These are phyloP conservation scores for Acrobeloides nanus DNA, from an alignment of 2,888 invertebrate species.

Conservation along the genomic window DNA sequence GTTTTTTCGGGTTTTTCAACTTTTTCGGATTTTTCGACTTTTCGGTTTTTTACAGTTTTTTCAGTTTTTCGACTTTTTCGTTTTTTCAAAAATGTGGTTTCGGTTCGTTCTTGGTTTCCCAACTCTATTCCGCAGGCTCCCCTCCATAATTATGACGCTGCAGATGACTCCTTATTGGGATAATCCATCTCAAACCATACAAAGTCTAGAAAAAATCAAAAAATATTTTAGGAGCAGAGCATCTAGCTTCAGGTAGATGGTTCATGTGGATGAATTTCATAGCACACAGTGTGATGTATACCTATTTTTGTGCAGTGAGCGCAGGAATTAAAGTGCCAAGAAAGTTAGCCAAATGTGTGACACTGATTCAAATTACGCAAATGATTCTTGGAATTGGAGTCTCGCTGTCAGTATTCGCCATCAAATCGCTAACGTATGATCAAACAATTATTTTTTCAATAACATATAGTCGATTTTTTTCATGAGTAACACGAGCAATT, in stretches of 20 bases:
- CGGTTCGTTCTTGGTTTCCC: no score
- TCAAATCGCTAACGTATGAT: slow-evolving; percentile 9
- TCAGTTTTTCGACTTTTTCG: no score
- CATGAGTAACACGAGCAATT: no score
- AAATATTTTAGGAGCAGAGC: slow-evolving; percentile 15
- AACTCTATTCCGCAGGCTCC: no score
- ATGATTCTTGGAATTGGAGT: slow-evolving; percentile 17
- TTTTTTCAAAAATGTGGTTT: no score
- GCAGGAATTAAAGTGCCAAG: slow-evolving; percentile 59
- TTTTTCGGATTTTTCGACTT: no score
- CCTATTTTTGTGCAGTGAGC: slow-evolving; percentile 55
- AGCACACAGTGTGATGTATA: slow-evolving; percentile 54
- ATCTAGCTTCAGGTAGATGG: slow-evolving; percentile 13
- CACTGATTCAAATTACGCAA: slow-evolving; percentile 13
- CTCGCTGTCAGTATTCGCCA: slow-evolving; percentile 4
- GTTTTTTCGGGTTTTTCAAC: no score
- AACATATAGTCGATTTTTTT: neutral
- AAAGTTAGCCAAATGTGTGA: slow-evolving; percentile 14
- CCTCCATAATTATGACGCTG: no score
- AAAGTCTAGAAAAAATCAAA: no score
- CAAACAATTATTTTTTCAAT: neutral
- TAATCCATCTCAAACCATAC: no score
- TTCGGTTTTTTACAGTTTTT: no score
- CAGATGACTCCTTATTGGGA: no score
- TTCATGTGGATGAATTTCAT: slow-evolving; percentile 22